Base-by-base conservation (phyloP, 64 coral and sea anemone species). In the Exaiptasia diaphana region DNA sequence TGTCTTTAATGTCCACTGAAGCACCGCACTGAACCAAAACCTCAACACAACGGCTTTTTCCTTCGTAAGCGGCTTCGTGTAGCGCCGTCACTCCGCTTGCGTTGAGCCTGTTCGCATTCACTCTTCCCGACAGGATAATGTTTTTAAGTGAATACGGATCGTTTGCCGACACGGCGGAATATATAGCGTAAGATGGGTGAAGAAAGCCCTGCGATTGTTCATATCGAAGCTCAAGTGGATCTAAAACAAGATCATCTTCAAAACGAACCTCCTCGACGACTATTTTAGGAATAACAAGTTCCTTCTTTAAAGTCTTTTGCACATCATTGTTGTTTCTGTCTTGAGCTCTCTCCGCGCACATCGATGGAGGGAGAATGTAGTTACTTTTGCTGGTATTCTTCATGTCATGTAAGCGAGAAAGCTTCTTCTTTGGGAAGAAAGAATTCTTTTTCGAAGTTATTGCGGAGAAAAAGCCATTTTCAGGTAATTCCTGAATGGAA, bases 41-140 rank as follows among this genome's bases (percentile, higher is more conserved):
- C 17, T 84, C 59, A 4, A 95, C 55, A 50, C 91, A 95, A 12
- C 69, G 67, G 20, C 81, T 41, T 50, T 95, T 95, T 1, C 91
- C 91, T 53, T 95, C 91, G 56, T 89, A 95, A 18, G 91, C 72
- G 9, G 91, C 85, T 21, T 95, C 91, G 44, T 95, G 91, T 18
- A 95, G 74, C 24, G 91, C 91, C 23, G 91, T 85, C 4, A 88
- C 86, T 9, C 91, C 91, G 42, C 86, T 95, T 3, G 86, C 86
- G 32, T 71, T 89, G n/a, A 95, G 67, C 50, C 87, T 78, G 54
- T 95, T 83, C 31, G 90, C 80, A 64, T 95, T 95, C 24, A 95
- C 91, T 59, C 76, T 38, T 13, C 91, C 91, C 31, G 91, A 95
- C 41, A 95, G 45, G 27, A 95, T 50, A 63, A 95, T 95, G 49